Conservation (phyloP, 1,140 invertebrate species). For the Monomorium pharaonis region DNA sequence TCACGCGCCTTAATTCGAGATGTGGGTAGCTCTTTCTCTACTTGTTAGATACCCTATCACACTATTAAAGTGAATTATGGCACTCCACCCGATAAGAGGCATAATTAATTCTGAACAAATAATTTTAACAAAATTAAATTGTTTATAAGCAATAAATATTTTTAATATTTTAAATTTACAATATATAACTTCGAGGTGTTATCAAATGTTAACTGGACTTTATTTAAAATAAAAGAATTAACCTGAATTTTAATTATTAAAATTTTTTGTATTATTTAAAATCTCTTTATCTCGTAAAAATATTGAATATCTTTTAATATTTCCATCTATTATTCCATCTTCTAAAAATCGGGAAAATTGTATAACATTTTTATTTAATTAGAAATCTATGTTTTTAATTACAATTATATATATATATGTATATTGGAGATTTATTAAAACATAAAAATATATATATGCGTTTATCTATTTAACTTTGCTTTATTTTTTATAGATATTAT, state of each 20-base stretch:
- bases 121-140: neutral
- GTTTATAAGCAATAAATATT: neutral
- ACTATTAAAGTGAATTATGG: slow-evolving; percentile 61
- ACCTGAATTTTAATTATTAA: neutral
- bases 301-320: neutral
- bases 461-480: neutral
- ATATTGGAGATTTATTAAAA: neutral
- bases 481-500: neutral
- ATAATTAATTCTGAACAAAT: neutral
- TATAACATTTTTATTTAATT: neutral
- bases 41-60: slow-evolving; percentile 59
- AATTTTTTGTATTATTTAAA: neutral
- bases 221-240: neutral
- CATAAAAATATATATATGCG: neutral
- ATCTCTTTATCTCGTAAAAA: neutral
- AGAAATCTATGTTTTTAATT: neutral
- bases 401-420: neutral
- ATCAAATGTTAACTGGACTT: neutral
- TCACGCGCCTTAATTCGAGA: slow-evolving; percentile 74
- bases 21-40: slow-evolving; percentile 61
- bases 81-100: neutral
- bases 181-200: neutral
- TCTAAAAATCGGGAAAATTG: neutral
- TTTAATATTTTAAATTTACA: neutral
- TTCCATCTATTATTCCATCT: neutral